phyloP scores from a whole-genome alignment of 2,797 vertebrate genomes.

The Taenioides sp. region DNA sequence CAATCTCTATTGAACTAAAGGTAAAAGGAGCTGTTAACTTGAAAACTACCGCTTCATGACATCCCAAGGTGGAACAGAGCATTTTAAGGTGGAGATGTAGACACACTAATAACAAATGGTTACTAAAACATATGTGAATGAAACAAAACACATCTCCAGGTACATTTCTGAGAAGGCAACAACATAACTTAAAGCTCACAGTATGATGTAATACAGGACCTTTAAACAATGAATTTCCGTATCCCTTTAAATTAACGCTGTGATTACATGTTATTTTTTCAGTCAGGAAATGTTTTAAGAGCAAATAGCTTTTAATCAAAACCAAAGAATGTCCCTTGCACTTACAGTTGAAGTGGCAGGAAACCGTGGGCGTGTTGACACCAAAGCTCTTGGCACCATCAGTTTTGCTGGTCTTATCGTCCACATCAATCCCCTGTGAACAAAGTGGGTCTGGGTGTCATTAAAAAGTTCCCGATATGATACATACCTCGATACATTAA shows the following conservation, averaged over 20 bases:
- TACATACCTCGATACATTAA: too few relatives aligned
- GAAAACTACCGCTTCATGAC: too few relatives aligned
- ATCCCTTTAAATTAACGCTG: background rate
- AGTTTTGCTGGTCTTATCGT: slow-evolving; percentile 81
- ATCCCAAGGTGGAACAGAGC: too few relatives aligned
- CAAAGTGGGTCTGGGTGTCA: background rate
- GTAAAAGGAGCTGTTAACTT: too few relatives aligned
- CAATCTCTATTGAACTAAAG: too few relatives aligned
- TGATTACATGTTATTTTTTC: slow-evolving; percentile 18
- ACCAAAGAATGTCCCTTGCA: slow-evolving; percentile 41
- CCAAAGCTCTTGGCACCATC: slow-evolving; percentile 85
- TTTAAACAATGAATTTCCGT: background rate
- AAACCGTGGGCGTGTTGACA: slow-evolving; percentile 93
- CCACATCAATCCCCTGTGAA: slow-evolving; percentile 86
- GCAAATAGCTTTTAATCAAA: slow-evolving; percentile 43
- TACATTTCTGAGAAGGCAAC: too few relatives aligned
- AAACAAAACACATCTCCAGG: too few relatives aligned
- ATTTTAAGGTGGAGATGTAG: too few relatives aligned
- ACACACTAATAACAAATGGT: too few relatives aligned
- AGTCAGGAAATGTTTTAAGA: slow-evolving; percentile 26
- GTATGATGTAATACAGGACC: background rate
- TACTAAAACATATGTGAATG: too few relatives aligned
- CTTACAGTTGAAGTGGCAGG: slow-evolving; percentile 91
- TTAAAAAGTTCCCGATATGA: too few relatives aligned
- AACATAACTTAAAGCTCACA: too few relatives aligned